Base-by-base conservation (phyloP, 1,140 invertebrate genomes). In the Kradibia gibbosae region DNA sequence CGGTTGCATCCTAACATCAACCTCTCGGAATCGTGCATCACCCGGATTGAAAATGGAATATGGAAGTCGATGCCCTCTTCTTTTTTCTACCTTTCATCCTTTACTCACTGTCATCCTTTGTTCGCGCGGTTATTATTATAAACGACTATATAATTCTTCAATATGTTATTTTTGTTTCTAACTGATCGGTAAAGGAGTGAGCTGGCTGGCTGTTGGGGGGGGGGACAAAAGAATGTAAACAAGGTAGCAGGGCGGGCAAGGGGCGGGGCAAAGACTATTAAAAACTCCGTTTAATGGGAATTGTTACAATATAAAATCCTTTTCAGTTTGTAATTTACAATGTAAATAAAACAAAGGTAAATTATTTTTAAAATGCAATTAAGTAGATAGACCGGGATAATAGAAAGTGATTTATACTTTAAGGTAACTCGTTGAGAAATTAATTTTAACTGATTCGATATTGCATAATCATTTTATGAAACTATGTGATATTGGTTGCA, bases 21-120 rank as follows among this genome's bases (percentile, higher is more conserved):
- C 42, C 80, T 83, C 81, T 76, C 81, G 65, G 83, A 84, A 82
- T 80, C 82, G 82, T 81, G 84, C 83, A 85, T 87, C 84, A 84
- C 82, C 80, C 85, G 84, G 86, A 86, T 84, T 84, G 84, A 70
- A 34, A 86, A 87, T 85, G 81, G 83, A 85, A 87, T 85, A 86
- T 84, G 82, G 82, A 82, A 71, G 48, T 77, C 80, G 75, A 78
- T 82, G 75, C 53, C 81, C 75, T 78, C 55, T 65, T 1, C 15
- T 36, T 65, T 78, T 70, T 67, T 20, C 53, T 28, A 60, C 8
- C 28, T 48, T 53, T 78, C 62, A 28, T 53, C 25, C 20, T 22
- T 17, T 5, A 4, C 50, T 22, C 20, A 17, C 15, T 20, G 50
- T 13, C 50, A 20, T n/a, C 50, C 50, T 3, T 53, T 17, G 20